Evolutionary conservation across 2,113 vertebrate species (phyloP).

Genomic region (Potamarius usumacintae): DNA sequence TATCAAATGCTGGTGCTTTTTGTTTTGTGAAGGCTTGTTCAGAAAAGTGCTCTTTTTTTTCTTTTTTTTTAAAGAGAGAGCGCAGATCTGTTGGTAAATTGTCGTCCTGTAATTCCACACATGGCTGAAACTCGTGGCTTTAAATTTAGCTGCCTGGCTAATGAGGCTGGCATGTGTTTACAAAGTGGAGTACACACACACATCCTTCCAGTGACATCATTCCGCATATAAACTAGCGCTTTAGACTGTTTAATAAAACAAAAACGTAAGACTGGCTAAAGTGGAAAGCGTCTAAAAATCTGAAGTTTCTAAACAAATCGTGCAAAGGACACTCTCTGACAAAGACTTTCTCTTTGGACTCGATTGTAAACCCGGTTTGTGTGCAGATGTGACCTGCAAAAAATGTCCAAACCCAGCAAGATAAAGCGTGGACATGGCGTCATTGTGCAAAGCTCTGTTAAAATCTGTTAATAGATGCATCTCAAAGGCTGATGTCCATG

Average conservation of each 20-base stretch:
- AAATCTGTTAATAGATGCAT: slow-evolving; percentile 43
- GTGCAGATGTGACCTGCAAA: not conserved
- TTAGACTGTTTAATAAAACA: no score
- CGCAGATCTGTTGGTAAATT: not conserved
- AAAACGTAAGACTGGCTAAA: not conserved
- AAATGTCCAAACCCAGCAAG: not conserved
- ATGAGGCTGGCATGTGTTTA: slow-evolving; percentile 21
- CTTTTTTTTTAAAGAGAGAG: not conserved
- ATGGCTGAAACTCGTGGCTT: slow-evolving; percentile 11
- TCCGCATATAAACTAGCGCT: not conserved
- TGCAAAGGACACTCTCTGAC: not conserved
- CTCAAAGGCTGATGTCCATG: slow-evolving; percentile 67
- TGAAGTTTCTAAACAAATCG: not conserved
- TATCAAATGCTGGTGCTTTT: not conserved
- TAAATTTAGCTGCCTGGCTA: slow-evolving; percentile 2
- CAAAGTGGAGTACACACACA: slow-evolving; percentile 4
- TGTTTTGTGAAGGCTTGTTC: not conserved
- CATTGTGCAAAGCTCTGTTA: slow-evolving; percentile 57
- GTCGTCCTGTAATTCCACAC: not conserved
- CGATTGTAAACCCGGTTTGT: not conserved
- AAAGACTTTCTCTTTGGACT: not conserved
- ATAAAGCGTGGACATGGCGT: slow-evolving; percentile 50
- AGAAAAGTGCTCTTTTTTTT: not conserved
- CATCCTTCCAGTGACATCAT: not conserved
- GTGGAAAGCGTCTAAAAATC: not conserved